Base-by-base conservation (phyloP, 2,797 vertebrate genomes). In the Glyptemys insculpta region DNA sequence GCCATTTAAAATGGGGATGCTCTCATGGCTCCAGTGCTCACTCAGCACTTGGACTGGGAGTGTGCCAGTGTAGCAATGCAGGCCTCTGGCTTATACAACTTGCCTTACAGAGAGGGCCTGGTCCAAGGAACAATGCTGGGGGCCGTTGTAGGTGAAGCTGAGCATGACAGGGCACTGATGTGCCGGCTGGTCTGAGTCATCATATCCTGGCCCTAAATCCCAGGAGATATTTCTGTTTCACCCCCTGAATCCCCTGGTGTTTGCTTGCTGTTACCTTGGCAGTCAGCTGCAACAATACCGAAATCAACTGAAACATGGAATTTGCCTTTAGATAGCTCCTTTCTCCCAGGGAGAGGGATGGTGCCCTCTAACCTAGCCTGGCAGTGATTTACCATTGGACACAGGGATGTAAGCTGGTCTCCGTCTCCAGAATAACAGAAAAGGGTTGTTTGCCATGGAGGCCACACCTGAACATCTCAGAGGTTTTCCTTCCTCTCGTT, bases 401-500 rank as follows among this genome's bases (percentile, higher is more conserved):
- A 0, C 7, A 4, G 2, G 90, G 72, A 84, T 90, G 88, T 59
- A 52, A 83, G 50, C 3, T 19, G 16, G 27, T 59, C 41, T 81
- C 29, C 44, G 85, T 47, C 74, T 74, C 76, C 59, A 68, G 87
- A 72, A 79, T 89, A 93, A 90, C 84, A 93, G 84, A 79, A 47
- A 72, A 83, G 87, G 57, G 72, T 82, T 85, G 82, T 85, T 88
- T 91, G 81, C 88, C 86, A 85, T 1, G 89, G 25, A 79, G 59
- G 86, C 79, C 87, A 19, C 68, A 88, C 34, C 44, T 85, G 83
- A 80, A 49, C 0, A 0, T 52, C 79, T 54, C 0, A 1, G 5
- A 0, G 0, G 44, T 47, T 92, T 83, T 85, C 54, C n/a, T 95
- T 91, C 85, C 89, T 59, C 41, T 83, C 41, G 19, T 59, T 44